These are phyloP conservation scores for Eupelmus urozonus DNA, from an alignment of 2,888 invertebrate species.

Conservation along the genomic window DNA sequence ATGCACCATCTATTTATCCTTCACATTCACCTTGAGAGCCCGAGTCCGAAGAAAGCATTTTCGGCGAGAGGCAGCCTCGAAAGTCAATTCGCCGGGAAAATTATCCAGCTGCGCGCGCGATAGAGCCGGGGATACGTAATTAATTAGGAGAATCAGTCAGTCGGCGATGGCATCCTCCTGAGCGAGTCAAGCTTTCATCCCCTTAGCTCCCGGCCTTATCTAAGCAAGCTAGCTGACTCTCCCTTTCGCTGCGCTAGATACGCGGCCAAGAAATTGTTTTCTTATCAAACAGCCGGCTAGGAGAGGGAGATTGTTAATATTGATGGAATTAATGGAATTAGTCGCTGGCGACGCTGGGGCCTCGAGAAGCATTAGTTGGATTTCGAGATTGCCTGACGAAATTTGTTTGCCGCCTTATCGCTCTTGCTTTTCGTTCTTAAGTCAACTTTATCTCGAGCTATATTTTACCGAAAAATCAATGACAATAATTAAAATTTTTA, in stretches of 20 bases:
- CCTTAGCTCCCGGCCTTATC: not conserved
- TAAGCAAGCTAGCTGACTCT: not conserved
- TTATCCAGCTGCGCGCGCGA: constrained; percentile 28
- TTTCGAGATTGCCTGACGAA: no score
- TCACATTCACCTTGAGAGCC: no score
- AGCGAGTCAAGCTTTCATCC: constrained; percentile 31
- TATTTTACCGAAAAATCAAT: no score
- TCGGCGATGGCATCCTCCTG: constrained; percentile 9
- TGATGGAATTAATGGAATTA: not conserved
- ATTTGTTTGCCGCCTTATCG: no score
- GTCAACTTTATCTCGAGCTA: no score
- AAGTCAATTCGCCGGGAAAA: constrained; percentile 49
- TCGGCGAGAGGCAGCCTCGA: constrained; percentile 24
- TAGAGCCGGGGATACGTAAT: constrained; percentile 48
- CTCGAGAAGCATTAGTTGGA: no score
- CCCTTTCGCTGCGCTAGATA: not conserved
- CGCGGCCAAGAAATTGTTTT: constrained; percentile 39
- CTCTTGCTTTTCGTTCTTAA: no score
- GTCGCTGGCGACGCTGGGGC: no score
- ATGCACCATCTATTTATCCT: no score
- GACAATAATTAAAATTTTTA: no score
- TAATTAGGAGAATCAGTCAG: constrained; percentile 56
- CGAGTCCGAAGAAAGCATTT: no score
- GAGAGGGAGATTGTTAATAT: constrained; percentile 2
- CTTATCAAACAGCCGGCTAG: constrained; percentile 36